Evolutionary conservation across 2,888 invertebrate genomes (phyloP).

Genomic region (Andrena bicolor): DNA sequence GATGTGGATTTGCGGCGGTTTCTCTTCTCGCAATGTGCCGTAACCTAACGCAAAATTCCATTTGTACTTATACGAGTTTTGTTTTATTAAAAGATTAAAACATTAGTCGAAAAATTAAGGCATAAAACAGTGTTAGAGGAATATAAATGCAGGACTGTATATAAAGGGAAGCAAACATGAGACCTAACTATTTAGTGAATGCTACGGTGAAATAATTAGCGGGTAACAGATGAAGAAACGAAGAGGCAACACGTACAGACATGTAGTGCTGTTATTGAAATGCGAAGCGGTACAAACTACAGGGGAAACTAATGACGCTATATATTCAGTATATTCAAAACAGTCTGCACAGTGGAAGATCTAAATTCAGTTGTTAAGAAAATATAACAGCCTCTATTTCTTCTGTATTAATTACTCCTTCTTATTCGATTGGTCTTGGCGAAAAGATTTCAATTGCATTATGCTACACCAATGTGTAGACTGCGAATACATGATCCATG

Average conservation of each 20-base stretch:
- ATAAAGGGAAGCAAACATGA: constrained; percentile 27
- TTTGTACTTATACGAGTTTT: constrained; percentile 22
- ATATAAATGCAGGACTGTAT: constrained; percentile 11
- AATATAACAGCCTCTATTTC: not conserved
- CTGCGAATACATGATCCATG: constrained; percentile 20
- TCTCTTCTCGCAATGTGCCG: constrained; percentile 90
- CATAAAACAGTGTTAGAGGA: constrained; percentile 21
- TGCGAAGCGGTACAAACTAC: constrained; percentile 46
- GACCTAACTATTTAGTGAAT: constrained; percentile 14
- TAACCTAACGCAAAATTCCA: constrained; percentile 87
- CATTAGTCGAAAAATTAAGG: constrained; percentile 11
- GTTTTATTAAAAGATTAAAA: constrained; percentile 3
- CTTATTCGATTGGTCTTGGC: not conserved
- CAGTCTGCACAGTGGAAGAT: constrained; percentile 45
- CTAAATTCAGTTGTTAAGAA: not conserved
- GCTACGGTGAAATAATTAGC: constrained; percentile 35
- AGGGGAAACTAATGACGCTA: constrained; percentile 13
- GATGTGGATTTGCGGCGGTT: constrained; percentile 85
- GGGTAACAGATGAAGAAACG: constrained; percentile 21
- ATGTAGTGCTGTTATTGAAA: constrained; percentile 16
- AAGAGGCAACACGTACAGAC: constrained; percentile 1
- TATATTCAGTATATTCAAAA: constrained; percentile 1
- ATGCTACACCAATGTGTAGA: constrained; percentile 44
- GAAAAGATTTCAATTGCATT: not conserved
- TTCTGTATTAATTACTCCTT: not conserved